phyloP scores from a whole-genome alignment of 2,888 invertebrate species.

The Lepeophtheirus nordmannii region DNA sequence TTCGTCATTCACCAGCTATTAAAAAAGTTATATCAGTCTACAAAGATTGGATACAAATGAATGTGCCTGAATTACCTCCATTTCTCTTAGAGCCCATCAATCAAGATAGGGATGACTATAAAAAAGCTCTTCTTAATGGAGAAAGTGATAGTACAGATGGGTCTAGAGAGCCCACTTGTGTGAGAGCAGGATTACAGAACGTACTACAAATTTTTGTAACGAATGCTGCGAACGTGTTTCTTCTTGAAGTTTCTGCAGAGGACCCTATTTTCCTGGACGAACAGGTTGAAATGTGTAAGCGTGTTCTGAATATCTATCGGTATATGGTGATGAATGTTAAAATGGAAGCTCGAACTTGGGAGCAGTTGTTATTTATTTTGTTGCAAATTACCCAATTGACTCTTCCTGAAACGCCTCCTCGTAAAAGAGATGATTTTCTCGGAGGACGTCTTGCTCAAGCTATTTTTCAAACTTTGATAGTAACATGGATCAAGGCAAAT shows the following conservation, averaged over 20 bases:
- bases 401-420: constrained; percentile 53
- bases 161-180: neutral
- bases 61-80: constrained; percentile 57
- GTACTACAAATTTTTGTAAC: constrained; percentile 76
- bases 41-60: constrained; percentile 86
- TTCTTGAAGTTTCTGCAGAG: constrained; percentile 44
- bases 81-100: constrained; percentile 48
- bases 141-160: constrained; percentile 37
- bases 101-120: constrained; percentile 25
- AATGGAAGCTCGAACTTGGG: constrained; percentile 54
- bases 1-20: constrained; percentile 70
- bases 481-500: constrained; percentile 95
- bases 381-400: constrained; percentile 81
- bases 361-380: constrained; percentile 66
- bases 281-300: constrained; percentile 87
- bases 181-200: constrained; percentile 43
- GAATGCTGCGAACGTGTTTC: constrained; percentile 85
- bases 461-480: constrained; percentile 67
- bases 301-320: constrained; percentile 84
- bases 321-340: constrained; percentile 92
- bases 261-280: constrained; percentile 54
- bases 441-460: constrained; percentile 37
- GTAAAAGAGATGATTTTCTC: constrained; percentile 49
- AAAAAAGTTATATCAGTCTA: constrained; percentile 78
- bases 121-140: constrained; percentile 33